A percentile compares a stretch with the other conserved stretches of the same genome.
These are phyloP conservation scores for Eupithecia subfuscata DNA, from an alignment of 2,888 invertebrate genomes.

Conservation along the genomic window DNA sequence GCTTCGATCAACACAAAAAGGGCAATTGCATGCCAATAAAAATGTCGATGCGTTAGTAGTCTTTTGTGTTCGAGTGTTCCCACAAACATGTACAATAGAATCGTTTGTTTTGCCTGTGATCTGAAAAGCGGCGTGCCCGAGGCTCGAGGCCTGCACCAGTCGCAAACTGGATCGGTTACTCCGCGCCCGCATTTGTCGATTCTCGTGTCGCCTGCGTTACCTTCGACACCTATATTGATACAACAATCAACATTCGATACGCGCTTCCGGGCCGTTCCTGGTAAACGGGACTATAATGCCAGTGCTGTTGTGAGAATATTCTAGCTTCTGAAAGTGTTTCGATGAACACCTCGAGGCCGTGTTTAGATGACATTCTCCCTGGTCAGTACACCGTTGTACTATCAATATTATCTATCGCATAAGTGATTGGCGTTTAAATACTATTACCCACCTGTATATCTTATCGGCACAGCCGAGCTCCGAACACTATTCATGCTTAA, in stretches of 20 bases:
- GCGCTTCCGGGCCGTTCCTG: slow-evolving; percentile 27
- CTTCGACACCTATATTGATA: slow-evolving; percentile 54
- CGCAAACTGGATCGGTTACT: slow-evolving; percentile 63
- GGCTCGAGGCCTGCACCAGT: slow-evolving; percentile 56
- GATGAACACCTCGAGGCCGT: slow-evolving; percentile 65
- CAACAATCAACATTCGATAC: slow-evolving; percentile 44
- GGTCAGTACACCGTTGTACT: slow-evolving; percentile 60
- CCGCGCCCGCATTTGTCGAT: slow-evolving; percentile 64
- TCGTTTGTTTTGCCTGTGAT: slow-evolving; percentile 72
- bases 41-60: slow-evolving; percentile 62
- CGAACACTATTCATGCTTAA: slow-evolving; percentile 57
- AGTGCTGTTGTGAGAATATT: slow-evolving; percentile 49
- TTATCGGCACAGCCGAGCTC: slow-evolving; percentile 63
- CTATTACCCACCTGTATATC: slow-evolving; percentile 60
- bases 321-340: slow-evolving; percentile 47
- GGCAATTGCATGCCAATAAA: slow-evolving; percentile 46
- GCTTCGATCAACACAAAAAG: slow-evolving; percentile 39
- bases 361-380: slow-evolving; percentile 60
- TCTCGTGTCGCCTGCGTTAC: slow-evolving; percentile 46
- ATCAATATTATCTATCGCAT: slow-evolving; percentile 40
- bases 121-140: slow-evolving; percentile 57
- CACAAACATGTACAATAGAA: slow-evolving; percentile 75
- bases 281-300: slow-evolving; percentile 30
- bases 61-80: slow-evolving; percentile 74
- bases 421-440: slow-evolving; percentile 53